Base-by-base conservation (phyloP, 1,140 invertebrate genomes). In the Aphelenchoides fujianensis region DNA sequence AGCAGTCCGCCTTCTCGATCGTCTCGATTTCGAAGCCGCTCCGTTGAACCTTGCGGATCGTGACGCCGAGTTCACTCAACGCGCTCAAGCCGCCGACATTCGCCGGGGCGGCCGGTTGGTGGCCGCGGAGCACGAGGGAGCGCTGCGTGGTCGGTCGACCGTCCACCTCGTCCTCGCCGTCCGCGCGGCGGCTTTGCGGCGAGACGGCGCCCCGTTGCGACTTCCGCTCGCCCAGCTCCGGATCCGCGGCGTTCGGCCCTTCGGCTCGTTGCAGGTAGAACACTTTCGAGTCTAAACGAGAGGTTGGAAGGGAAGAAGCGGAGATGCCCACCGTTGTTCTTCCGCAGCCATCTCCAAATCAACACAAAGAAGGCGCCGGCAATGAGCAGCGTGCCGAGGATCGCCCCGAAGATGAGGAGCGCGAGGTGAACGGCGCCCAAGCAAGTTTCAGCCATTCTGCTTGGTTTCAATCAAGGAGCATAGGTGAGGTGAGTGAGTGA, bases 361-460 rank as follows among this genome's bases (percentile, higher is more conserved):
- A 59, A 32, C 28, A 59, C 23, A 32, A 59, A 5, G 34, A 59
- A 59, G 23, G 19, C 55, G 23, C 27, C 55, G 34, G 27, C 28
- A 19, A 59, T 59, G 27, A 23, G 5, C 19, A 59, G 55, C 28
- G 55, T 59, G 12, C 55, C 55, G 5, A 59, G 34, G 7, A 59
- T 59, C 19, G 55, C 55, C 7, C 55, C 55, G 23, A 59, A 59
- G 34, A 59, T 59, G 5, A 59, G 27, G 34, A 5, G 5, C 12
- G 55, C 55, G 7, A 59, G 55, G 28, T 59, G 5, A 16, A 5
- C 5, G 23, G 5, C 19, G 5, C 5, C 5, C 19, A 59, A 59
- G 23, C 55, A 59, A 5, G 55, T 59, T 59, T 59, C 41, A 12
- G 41, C 5, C 55, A 59, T 59, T 59, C 7, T 59, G 55, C 55